Evolutionary conservation across 2,797 vertebrate genomes (phyloP).

Genomic region (Macropodus opercularis): DNA sequence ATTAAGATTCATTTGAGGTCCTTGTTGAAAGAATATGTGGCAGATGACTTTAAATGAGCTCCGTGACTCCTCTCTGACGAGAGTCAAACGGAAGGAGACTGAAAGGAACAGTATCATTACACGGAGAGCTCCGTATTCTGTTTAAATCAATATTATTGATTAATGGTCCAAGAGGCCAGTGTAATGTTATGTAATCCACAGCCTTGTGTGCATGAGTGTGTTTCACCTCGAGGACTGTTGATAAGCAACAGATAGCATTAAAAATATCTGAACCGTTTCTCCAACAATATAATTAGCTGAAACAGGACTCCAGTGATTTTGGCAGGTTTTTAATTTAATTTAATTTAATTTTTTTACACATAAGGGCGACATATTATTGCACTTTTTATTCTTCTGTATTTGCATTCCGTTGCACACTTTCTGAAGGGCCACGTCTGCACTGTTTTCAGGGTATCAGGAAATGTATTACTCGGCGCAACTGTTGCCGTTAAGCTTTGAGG

Average conservation of each 20-base stretch:
- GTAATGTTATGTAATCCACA: conserved; percentile 73
- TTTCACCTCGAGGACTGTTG: conserved; percentile 50
- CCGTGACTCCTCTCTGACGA: no score
- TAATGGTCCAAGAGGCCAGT: conserved; percentile 40
- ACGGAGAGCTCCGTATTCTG: conserved; percentile 50
- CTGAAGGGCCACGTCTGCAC: background rate
- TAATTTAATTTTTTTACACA: no score
- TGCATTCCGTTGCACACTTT: no score
- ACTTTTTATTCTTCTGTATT: no score
- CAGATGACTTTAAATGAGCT: background rate
- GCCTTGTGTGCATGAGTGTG: conserved; percentile 29
- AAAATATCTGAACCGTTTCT: conserved; percentile 36
- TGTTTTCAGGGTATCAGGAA: background rate
- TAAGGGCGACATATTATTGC: no score
- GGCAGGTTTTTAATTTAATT: no score
- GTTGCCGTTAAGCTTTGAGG: background rate
- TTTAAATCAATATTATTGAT: conserved; percentile 72
- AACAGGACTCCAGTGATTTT: conserved; percentile 23
- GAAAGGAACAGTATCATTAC: conserved; percentile 22
- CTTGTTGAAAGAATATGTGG: background rate
- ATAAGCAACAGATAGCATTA: conserved; percentile 27
- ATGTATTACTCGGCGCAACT: background rate
- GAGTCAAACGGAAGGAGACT: no score
- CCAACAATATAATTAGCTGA: conserved; percentile 15
- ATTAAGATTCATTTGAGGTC: background rate